phyloP scores from a whole-genome alignment of 2,113 vertebrate genomes.

The Pagrus major region DNA sequence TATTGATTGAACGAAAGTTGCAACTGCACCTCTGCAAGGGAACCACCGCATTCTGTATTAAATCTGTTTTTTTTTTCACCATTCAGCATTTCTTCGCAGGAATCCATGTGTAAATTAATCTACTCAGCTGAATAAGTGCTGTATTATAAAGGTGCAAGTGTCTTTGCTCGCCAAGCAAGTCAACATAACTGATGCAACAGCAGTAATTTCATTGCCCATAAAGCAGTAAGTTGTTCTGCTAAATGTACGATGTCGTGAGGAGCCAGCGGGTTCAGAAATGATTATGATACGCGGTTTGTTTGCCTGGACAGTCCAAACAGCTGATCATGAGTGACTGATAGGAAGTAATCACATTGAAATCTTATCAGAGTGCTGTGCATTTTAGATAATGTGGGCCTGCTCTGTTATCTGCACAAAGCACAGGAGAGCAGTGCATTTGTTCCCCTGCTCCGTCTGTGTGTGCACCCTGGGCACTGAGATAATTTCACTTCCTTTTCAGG shows the following conservation, averaged over 20 bases:
- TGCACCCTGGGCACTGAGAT: constrained; percentile 63
- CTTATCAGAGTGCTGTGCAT: constrained; percentile 63
- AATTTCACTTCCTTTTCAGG: constrained; percentile 65
- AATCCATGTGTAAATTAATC: constrained; percentile 78
- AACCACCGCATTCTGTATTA: constrained; percentile 46
- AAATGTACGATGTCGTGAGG: constrained; percentile 35
- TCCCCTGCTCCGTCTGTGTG: constrained; percentile 38
- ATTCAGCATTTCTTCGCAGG: constrained; percentile 80
- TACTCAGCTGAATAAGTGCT: constrained; percentile 75
- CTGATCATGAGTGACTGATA: constrained; percentile 74
- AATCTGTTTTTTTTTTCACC: constrained; percentile 56
- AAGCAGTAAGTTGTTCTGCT: constrained; percentile 47
- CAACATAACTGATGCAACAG: constrained; percentile 64
- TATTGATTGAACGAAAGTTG: constrained; percentile 54
- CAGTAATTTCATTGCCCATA: constrained; percentile 62
- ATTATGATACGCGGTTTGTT: constrained; percentile 64
- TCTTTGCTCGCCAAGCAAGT: constrained; percentile 71
- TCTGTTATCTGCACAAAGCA: constrained; percentile 70
- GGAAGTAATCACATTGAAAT: constrained; percentile 72
- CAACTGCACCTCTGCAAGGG: constrained; percentile 1
- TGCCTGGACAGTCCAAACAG: constrained; percentile 61
- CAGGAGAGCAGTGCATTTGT: constrained; percentile 45
- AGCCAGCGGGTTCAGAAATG: constrained; percentile 35
- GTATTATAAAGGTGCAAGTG: constrained; percentile 59
- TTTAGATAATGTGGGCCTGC: constrained; percentile 46